These are phyloP conservation scores for Brenthis hecate DNA, from an alignment of 2,888 invertebrate genomes.

Conservation along the genomic window DNA sequence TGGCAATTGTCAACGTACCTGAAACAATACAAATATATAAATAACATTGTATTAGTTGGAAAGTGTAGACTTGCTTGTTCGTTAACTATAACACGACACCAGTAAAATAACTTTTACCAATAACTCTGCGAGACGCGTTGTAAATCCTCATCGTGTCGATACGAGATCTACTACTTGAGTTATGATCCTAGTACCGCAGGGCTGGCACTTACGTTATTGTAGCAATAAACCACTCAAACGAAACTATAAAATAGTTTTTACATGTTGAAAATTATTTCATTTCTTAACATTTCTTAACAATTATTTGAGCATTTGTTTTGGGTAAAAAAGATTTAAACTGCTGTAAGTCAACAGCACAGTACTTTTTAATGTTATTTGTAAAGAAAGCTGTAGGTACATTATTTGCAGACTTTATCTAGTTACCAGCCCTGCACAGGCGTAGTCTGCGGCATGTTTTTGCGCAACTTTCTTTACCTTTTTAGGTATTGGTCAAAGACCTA, in stretches of 20 bases:
- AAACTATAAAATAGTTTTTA: background rate
- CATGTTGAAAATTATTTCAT: background rate
- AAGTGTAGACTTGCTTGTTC: conserved; percentile 36
- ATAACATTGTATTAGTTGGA: conserved; percentile 30
- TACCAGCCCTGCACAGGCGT: conserved; percentile 42
- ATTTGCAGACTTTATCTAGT: background rate
- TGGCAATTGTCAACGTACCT: conserved; percentile 25
- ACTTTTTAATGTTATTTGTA: too few species aligned
- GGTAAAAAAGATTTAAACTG: too few species aligned
- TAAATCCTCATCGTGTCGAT: conserved; percentile 53
- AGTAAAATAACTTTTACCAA: conserved; percentile 40
- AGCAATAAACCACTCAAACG: too few species aligned
- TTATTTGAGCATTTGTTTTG: background rate
- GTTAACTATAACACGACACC: conserved; percentile 39
- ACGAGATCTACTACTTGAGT: conserved; percentile 64
- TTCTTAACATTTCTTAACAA: background rate
- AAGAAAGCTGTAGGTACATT: too few species aligned
- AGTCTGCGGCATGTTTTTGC: conserved; percentile 48
- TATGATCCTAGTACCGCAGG: conserved; percentile 44
- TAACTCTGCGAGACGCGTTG: conserved; percentile 36
- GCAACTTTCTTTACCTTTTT: conserved; percentile 74
- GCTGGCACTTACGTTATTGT: conserved; percentile 14
- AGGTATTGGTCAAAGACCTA: conserved; percentile 60
- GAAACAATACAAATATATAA: conserved; percentile 31
- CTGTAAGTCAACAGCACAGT: too few species aligned